Conservation (phyloP, 2,113 vertebrate species). For the Axis porcinus region DNA sequence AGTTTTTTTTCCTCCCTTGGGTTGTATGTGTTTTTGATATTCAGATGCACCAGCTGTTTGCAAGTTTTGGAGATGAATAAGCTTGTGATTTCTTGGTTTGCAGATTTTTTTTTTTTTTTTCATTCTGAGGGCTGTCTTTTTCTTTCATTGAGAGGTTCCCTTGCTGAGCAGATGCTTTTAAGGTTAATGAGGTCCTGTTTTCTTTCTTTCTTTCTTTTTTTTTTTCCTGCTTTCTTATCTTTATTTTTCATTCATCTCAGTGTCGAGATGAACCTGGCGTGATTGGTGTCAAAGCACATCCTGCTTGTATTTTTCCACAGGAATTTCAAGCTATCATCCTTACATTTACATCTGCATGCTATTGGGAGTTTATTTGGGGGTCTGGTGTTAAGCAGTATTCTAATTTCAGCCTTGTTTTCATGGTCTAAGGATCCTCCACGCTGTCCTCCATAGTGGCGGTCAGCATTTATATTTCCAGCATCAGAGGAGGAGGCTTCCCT, state of each 20-base stretch:
- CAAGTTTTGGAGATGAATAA: too few species aligned
- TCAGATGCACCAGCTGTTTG: too few species aligned
- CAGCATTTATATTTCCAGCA: background rate
- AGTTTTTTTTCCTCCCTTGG: too few species aligned
- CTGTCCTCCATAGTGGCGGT: accelerated
- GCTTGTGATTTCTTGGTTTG: background rate
- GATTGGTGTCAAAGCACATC: background rate
- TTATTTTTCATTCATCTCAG: background rate
- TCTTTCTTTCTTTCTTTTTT: background rate
- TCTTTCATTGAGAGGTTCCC: background rate
- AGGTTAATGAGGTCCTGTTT: background rate
- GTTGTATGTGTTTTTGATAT: too few species aligned
- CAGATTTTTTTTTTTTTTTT: background rate
- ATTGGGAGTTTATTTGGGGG: background rate
- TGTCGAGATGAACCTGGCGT: background rate
- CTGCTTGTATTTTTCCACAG: background rate
- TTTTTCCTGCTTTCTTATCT: background rate
- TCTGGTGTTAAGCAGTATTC: background rate
- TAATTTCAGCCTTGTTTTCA: background rate
- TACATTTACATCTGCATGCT: background rate
- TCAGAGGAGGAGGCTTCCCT: background rate
- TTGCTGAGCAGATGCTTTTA: background rate
- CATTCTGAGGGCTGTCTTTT: background rate
- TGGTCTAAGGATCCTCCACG: background rate
- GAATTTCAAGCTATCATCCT: background rate